These are phyloP conservation scores for Mesorhabditis spiculigera DNA, from an alignment of 2,888 invertebrate species.

Conservation along the genomic window DNA sequence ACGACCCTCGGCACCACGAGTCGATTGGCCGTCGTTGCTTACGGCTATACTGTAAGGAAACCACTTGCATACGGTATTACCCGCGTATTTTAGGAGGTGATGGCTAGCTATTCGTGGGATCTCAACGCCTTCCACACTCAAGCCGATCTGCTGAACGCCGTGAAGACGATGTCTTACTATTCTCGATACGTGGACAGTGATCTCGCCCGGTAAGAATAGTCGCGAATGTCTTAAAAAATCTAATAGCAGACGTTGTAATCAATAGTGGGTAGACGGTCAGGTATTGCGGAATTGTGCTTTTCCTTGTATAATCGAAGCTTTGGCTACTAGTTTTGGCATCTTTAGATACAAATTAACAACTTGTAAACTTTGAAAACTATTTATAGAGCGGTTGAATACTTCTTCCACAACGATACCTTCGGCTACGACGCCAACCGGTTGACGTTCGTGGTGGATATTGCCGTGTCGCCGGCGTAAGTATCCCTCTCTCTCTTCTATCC, in stretches of 20 bases:
- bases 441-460: not conserved
- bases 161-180: not conserved
- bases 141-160: not conserved
- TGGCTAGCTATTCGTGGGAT: not conserved
- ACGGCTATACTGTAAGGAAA: not conserved
- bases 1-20: not conserved
- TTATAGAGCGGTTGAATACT: not conserved
- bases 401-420: constrained; percentile 3
- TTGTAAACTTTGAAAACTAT: too few relatives aligned
- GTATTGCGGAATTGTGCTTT: too few relatives aligned
- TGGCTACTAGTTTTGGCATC: too few relatives aligned
- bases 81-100: not conserved
- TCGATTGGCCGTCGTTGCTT: not conserved
- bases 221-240: too few relatives aligned
- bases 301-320: too few relatives aligned
- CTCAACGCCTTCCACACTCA: not conserved
- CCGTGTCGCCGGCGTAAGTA: too few relatives aligned
- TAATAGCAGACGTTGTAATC: too few relatives aligned
- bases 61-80: not conserved
- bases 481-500: too few relatives aligned
- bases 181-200: not conserved
- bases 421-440: not conserved
- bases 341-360: too few relatives aligned
- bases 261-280: too few relatives aligned
- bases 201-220: not conserved